Evolutionary conservation across 2,113 vertebrate species (phyloP), one percentile per base, ranked within the genome.

Genomic region (Isichthys henryi): DNA sequence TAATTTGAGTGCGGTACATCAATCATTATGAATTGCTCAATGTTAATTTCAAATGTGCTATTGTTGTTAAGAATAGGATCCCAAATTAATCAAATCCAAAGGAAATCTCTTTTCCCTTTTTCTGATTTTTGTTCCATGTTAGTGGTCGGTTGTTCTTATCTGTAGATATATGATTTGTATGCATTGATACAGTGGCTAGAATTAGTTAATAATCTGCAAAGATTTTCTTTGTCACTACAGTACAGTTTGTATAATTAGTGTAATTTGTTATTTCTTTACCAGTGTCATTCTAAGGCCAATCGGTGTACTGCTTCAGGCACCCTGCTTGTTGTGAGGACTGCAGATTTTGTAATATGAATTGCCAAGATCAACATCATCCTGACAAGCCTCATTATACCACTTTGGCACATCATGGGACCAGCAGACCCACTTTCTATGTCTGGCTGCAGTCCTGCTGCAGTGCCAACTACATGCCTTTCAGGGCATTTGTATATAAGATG

Each of bases 401-500:
- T 85, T 52, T 31, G 4, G 45, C 74, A 52, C 45, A 70, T 88
- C 88, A 43, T 86, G 80, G 46, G 11, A 91, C 58, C 56, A 15
- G 1, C 39, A 58, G 88, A 90, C 88, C 82, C 56, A 90, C 49
- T 88, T 89, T 91, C 88, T 70, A 90, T 35, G 66, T 90, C 80
- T 90, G 89, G 88, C 92, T 89, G 80, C 91, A 88, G 85, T 89
- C 83, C 89, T 90, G 50, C 46, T n/a, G 53, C 86, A 88, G 39
- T 56, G n/a, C 48, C 46, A 89, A 89, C 87, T 80, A 89, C 88
- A 88, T 11, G 48, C 89, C 90, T 90, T 82, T 70, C 74, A 77
- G 86, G 62, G 50, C 45, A 58, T 90, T 89, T 90, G 89, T 91
- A 90, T 89, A 91, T 89, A 91, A 80, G 77, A 91, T 90, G 87